These are phyloP conservation scores for Polyploca ridens DNA, from an alignment of 2,888 invertebrate genomes.

Conservation along the genomic window DNA sequence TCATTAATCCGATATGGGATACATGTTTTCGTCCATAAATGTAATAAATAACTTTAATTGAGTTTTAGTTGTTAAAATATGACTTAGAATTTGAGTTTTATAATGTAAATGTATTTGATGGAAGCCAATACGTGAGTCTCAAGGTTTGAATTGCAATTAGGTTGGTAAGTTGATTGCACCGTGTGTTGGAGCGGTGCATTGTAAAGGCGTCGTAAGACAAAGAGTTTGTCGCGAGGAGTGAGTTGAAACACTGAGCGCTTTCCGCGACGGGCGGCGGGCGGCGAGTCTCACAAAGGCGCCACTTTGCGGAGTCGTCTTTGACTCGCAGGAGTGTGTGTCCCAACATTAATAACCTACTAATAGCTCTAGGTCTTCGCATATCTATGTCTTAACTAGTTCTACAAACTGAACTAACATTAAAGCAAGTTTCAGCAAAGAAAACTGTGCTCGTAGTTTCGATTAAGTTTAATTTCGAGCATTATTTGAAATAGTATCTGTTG, in stretches of 20 bases:
- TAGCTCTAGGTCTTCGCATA: constrained; percentile 46
- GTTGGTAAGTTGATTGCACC: constrained; percentile 40
- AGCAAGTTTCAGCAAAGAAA: not conserved
- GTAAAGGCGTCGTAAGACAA: constrained; percentile 70
- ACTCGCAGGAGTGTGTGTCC: constrained; percentile 72
- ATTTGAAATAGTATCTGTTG: too few species aligned
- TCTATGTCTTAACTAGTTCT: constrained; percentile 15
- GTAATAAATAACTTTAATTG: not conserved
- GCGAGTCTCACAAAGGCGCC: constrained; percentile 71
- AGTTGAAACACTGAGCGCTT: constrained; percentile 56
- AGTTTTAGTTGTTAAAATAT: not conserved
- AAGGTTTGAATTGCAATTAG: constrained; percentile 30
- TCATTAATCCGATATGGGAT: not conserved
- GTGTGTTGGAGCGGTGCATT: constrained; percentile 45
- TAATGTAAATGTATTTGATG: constrained; percentile 10
- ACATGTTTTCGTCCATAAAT: not conserved
- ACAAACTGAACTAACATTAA: not conserved
- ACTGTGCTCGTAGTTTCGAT: not conserved
- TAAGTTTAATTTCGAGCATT: not conserved
- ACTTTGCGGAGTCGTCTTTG: constrained; percentile 78
- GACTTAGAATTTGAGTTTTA: not conserved
- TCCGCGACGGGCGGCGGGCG: constrained; percentile 46
- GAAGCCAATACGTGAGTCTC: constrained; percentile 9
- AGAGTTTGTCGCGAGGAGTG: constrained; percentile 68
- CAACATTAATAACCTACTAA: constrained; percentile 78